A percentile compares a stretch with the other conserved stretches of the same genome.
phyloP scores from a whole-genome alignment of 2,888 invertebrate genomes.

The Acanthococcus lagerstroemiae region DNA sequence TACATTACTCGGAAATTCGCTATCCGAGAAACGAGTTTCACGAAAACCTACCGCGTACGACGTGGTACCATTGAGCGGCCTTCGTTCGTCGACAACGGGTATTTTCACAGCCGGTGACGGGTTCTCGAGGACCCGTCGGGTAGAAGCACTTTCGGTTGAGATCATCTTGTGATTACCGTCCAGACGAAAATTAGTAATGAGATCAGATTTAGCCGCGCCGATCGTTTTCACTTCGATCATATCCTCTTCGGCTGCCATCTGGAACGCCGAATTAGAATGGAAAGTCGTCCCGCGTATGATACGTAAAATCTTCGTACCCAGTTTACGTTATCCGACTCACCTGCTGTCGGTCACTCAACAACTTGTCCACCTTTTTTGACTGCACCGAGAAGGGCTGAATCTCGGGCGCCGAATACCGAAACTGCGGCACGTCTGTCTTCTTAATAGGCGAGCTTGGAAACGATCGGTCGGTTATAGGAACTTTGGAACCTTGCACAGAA shows the following conservation, averaged over 20 bases:
- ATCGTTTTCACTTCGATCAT: constrained; percentile 9
- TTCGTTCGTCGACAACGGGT: not conserved
- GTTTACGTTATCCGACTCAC: constrained; percentile 30
- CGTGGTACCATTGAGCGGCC: not conserved
- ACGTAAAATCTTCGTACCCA: constrained; percentile 33
- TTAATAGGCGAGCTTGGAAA: constrained; percentile 58
- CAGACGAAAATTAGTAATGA: constrained; percentile 6
- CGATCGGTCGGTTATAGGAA: constrained; percentile 11
- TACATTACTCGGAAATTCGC: too few relatives aligned
- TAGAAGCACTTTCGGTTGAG: constrained; percentile 1
- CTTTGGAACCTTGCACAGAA: constrained; percentile 1
- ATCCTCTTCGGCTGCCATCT: not conserved
- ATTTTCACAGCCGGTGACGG: not conserved
- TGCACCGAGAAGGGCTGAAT: not conserved
- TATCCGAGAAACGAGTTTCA: too few relatives aligned
- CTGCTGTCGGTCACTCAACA: constrained; percentile 36
- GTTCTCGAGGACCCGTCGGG: not conserved
- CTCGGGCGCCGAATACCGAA: constrained; percentile 37
- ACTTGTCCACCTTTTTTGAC: constrained; percentile 32
- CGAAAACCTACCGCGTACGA: not conserved
- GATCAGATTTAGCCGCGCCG: constrained; percentile 8
- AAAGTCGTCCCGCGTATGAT: not conserved
- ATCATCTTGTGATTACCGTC: not conserved
- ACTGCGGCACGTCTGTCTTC: constrained; percentile 49
- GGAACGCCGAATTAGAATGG: too few relatives aligned